These are phyloP conservation scores for Drosophila paramelanica DNA, from an alignment of 2,888 invertebrate species.

Conservation along the genomic window DNA sequence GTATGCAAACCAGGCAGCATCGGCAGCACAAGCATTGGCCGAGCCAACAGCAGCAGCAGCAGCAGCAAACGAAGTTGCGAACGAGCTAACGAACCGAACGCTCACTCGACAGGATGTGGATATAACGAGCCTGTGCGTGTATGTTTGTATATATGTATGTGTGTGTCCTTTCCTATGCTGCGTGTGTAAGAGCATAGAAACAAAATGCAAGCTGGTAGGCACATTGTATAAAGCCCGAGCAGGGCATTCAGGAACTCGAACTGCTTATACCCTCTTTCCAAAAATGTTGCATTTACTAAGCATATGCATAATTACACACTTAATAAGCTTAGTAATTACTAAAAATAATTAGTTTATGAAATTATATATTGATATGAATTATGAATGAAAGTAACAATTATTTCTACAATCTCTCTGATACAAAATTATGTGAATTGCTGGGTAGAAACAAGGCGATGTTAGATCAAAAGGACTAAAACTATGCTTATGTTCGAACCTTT, in stretches of 20 bases:
- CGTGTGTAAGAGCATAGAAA: conserved; percentile 49
- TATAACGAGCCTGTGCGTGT: conserved; percentile 59
- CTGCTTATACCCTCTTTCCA: conserved; percentile 34
- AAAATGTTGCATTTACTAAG: background rate
- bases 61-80: conserved; percentile 48
- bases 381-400: background rate
- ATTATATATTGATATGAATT: background rate
- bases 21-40: background rate
- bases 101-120: conserved; percentile 75
- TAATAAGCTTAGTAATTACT: conserved; percentile 1
- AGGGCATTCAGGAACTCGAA: background rate
- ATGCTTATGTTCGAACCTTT: no score
- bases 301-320: conserved; percentile 2
- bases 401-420: background rate
- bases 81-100: conserved; percentile 72
- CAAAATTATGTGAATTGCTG: background rate
- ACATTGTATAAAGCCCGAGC: conserved; percentile 15
- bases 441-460: no score
- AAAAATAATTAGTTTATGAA: background rate
- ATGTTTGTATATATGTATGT: conserved; percentile 3
- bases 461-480: no score
- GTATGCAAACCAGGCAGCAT: conserved; percentile 60
- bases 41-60: conserved; percentile 8
- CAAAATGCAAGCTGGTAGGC: conserved; percentile 57
- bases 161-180: conserved; percentile 35